Evolutionary conservation across 2,797 vertebrate species (phyloP).

Genomic region (Galago senegalensis): DNA sequence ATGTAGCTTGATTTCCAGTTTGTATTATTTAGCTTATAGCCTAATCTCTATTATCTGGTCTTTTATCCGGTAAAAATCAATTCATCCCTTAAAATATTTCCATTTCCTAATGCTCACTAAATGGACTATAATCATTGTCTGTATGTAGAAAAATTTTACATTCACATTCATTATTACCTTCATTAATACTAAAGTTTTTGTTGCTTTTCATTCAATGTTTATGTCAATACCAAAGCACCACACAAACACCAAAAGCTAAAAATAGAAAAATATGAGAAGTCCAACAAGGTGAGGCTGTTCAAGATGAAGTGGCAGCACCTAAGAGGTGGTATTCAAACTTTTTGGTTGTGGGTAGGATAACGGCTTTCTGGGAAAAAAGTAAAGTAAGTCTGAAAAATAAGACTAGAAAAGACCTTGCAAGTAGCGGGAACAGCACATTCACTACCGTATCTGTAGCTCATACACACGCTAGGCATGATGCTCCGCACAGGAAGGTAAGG

Average conservation of each 20-base stretch:
- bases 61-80: neutral
- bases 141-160: neutral
- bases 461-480: fast-evolving
- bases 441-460: neutral
- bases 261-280: neutral
- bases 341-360: neutral
- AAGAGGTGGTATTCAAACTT: neutral
- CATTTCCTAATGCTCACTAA: neutral
- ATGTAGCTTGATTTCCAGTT: neutral
- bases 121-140: neutral
- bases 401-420: neutral
- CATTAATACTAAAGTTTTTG: constrained; percentile 1
- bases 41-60: neutral
- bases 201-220: constrained; percentile 30
- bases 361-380: neutral
- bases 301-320: neutral
- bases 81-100: neutral
- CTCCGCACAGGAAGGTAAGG: neutral
- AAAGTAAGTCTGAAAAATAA: neutral
- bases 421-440: neutral
- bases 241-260: neutral
- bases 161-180: neutral
- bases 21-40: neutral
- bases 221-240: neutral
- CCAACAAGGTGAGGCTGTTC: neutral